Percentiles rank a stretch among this genome's conserved stretches.
Conservation (phyloP, 1,140 invertebrate genomes). For the Drosophila nigromelanica region DNA sequence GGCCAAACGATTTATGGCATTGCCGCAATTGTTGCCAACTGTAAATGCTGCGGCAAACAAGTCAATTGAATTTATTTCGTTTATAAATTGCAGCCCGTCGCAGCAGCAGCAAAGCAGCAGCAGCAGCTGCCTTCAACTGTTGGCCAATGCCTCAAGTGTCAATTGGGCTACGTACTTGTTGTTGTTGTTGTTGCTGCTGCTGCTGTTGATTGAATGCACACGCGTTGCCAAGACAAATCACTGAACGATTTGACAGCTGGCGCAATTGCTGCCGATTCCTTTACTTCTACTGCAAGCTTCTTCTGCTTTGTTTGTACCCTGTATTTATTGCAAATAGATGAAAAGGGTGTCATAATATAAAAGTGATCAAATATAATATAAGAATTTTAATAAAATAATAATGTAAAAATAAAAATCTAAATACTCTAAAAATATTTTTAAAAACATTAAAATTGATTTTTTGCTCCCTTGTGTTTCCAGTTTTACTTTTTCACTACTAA, state of each 20-base stretch:
- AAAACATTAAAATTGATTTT: no score
- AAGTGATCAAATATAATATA: no score
- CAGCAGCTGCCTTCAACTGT: slow-evolving; percentile 27
- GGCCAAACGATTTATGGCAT: slow-evolving; percentile 77
- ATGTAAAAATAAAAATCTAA: no score
- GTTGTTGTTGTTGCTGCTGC: slow-evolving; percentile 8
- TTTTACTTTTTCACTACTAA: no score
- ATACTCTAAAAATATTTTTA: no score
- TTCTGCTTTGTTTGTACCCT: slow-evolving; percentile 4
- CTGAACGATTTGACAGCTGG: slow-evolving; percentile 71
- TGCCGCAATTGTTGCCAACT: slow-evolving; percentile 82
- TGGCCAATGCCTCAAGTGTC: slow-evolving; percentile 69
- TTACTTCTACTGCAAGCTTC: background rate
- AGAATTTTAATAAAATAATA: no score
- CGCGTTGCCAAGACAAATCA: slow-evolving; percentile 67
- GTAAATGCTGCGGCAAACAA: slow-evolving; percentile 82
- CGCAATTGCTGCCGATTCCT: slow-evolving; percentile 12
- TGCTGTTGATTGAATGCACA: slow-evolving; percentile 45
- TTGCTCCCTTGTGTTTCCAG: no score
- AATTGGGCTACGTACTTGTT: slow-evolving; percentile 53
- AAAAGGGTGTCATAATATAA: background rate
- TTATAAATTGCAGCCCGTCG: slow-evolving; percentile 72
- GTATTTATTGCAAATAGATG: background rate
- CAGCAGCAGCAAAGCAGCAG: slow-evolving; percentile 23
- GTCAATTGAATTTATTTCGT: slow-evolving; percentile 83